Base-by-base conservation (phyloP, 2,113 vertebrate genomes). In the Colossoma macropomum region DNA sequence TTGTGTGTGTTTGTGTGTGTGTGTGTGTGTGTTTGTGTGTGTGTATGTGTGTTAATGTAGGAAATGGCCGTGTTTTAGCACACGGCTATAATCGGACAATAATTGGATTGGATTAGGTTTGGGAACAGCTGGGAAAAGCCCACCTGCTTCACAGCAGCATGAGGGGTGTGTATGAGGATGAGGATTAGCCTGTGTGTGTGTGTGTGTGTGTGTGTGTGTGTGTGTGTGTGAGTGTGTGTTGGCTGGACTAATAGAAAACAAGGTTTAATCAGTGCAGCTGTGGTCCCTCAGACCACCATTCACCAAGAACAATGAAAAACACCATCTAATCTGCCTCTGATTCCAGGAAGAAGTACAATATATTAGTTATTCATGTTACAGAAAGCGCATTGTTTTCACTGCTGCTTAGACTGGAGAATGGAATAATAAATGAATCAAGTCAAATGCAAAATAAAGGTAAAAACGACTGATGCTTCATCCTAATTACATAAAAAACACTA, bases 51-150 rank as follows among this genome's bases (percentile, higher is more conserved):
- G 56, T 78, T 84, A 79, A 84, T 79, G 63, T 77, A 79, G 70
- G 68, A 52, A 84, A 82, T 71, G 38, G 72, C 32, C 45, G 23
- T 66, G 83, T 72, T 81, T 81, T 81, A 79, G 45, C 71, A 81
- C 28, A 30, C 34, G 63, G 48, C n/a, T 70, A 23, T 81, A 84
- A 87, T 87, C 78, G 77, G 70, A 75, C 75, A 45, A 50, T 86
- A 86, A 86, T 73, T 83, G 59, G 12, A 62, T 62, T 62, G 59
- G 59, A 62, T 62, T 62, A 25, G 59, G 4, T 62, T 62, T 62
- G 59, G 25, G 19, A 62, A 11, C 59, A 62, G 59, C 59, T 62
- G 59, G 59, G 59, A 62, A 62, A 62, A 62, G 59, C 72, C 48
- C 27, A 30, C 72, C 72, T 75, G 50, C 72, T 54, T 75, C 28